These are phyloP conservation scores for Myotis lucifugus DNA, from an alignment of 2,113 vertebrate species.

Conservation along the genomic window DNA sequence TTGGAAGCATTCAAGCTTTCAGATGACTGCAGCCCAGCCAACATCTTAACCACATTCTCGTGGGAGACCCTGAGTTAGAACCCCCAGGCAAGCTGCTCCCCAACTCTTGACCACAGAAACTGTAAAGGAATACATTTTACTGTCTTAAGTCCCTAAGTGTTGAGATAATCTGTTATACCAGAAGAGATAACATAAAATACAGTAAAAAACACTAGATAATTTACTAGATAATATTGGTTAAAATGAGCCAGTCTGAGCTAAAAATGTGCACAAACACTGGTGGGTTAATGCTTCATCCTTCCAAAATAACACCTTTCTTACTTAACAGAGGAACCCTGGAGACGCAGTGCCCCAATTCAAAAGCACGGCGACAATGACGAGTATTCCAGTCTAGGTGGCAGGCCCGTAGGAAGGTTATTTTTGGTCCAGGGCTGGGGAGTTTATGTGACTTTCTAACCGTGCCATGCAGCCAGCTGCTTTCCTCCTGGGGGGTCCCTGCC, in stretches of 20 bases:
- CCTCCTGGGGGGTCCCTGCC: background rate
- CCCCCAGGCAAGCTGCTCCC: background rate
- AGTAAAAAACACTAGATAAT: background rate
- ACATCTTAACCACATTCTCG: background rate
- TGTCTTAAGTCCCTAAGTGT: slow-evolving; percentile 6
- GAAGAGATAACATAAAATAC: background rate
- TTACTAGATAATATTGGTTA: background rate
- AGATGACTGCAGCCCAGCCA: background rate
- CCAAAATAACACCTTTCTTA: slow-evolving; percentile 40
- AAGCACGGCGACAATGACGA: background rate
- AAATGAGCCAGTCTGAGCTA: background rate
- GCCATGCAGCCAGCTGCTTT: background rate
- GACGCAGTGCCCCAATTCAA: background rate
- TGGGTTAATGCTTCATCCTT: slow-evolving; percentile 14
- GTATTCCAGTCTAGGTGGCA: background rate
- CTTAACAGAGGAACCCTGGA: slow-evolving; percentile 46
- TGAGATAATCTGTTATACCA: background rate
- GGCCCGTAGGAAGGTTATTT: slow-evolving; percentile 51
- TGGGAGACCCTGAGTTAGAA: background rate
- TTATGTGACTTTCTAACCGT: slow-evolving; percentile 47
- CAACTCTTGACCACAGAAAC: background rate
- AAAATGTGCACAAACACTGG: background rate
- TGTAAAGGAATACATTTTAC: background rate
- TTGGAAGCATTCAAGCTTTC: background rate
- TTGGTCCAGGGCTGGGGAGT: background rate